Conservation (phyloP, 2,113 vertebrate species). For the Hypanus sabinus region DNA sequence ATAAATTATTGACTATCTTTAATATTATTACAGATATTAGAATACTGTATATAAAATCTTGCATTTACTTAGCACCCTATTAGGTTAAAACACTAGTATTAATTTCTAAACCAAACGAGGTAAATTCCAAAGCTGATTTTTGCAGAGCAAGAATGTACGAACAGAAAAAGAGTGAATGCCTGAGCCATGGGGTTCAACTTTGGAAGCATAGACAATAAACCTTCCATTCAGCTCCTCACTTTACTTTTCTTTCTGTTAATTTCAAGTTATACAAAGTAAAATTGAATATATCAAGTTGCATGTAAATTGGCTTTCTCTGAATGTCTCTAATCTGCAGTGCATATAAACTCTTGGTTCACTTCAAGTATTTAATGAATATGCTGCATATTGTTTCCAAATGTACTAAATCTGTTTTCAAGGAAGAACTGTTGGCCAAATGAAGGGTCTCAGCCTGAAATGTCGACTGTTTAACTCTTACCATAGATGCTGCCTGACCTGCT, state of each 20-base stretch:
- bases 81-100: not conserved
- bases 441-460: no score
- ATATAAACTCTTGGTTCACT: not conserved
- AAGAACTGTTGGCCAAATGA: not conserved
- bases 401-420: not conserved
- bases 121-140: not conserved
- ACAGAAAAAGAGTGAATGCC: not conserved
- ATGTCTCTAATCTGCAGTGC: not conserved
- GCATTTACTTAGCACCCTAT: not conserved
- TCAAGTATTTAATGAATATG: not conserved
- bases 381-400: not conserved
- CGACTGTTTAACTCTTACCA: no score
- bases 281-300: not conserved
- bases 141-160: not conserved
- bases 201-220: not conserved
- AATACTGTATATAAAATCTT: not conserved
- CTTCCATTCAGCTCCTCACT: not conserved
- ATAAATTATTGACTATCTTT: not conserved
- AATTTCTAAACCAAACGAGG: not conserved
- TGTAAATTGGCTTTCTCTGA: not conserved
- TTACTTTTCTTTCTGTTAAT: not conserved
- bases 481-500: no score
- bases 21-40: not conserved
- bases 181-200: not conserved
- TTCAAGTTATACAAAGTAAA: not conserved